Percentiles rank a stretch among this genome's conserved stretches.
phyloP scores from a whole-genome alignment of 2,888 invertebrate species.

The Byasa hedistus region DNA sequence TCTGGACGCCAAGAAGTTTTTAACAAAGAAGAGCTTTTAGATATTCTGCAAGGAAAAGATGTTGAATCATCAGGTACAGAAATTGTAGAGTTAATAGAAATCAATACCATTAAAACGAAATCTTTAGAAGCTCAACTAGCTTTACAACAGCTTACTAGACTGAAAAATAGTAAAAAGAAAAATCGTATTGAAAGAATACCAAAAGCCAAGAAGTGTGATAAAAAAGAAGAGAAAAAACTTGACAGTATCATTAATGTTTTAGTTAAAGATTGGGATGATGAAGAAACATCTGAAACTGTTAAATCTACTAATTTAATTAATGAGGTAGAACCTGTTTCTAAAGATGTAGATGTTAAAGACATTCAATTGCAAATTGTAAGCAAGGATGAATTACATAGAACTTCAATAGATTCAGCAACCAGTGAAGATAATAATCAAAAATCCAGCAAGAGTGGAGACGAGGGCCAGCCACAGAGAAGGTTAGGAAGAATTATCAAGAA shows the following conservation, averaged over 20 bases:
- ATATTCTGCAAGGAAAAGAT: slow-evolving; percentile 73
- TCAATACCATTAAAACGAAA: slow-evolving; percentile 36
- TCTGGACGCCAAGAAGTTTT: slow-evolving; percentile 62
- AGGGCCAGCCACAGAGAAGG: slow-evolving; percentile 60
- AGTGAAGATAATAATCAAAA: slow-evolving; percentile 47
- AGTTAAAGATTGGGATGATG: slow-evolving; percentile 78
- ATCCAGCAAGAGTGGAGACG: slow-evolving; percentile 53
- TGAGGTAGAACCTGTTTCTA: slow-evolving; percentile 39
- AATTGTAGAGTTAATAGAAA: slow-evolving; percentile 35
- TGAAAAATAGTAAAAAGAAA: slow-evolving; percentile 43
- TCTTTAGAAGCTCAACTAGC: slow-evolving; percentile 60
- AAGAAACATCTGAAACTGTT: slow-evolving; percentile 53
- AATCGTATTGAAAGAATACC: slow-evolving; percentile 22
- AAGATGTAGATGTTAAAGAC: slow-evolving; percentile 40
- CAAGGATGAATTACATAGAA: slow-evolving; percentile 42
- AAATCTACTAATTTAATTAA: slow-evolving; percentile 38
- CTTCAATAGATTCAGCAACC: slow-evolving; percentile 46
- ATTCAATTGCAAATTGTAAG: slow-evolving; percentile 39
- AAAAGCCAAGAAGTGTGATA: slow-evolving; percentile 35
- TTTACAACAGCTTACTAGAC: slow-evolving; percentile 60
- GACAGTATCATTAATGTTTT: slow-evolving; percentile 72
- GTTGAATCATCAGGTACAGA: slow-evolving; percentile 41
- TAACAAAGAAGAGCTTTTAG: slow-evolving; percentile 71
- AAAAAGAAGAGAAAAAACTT: slow-evolving; percentile 35
- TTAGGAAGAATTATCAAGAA: slow-evolving; percentile 82